Percentiles rank a stretch among this genome's conserved stretches.
phyloP scores from a whole-genome alignment of 1,140 invertebrate genomes.

The Contarinia nasturtii region DNA sequence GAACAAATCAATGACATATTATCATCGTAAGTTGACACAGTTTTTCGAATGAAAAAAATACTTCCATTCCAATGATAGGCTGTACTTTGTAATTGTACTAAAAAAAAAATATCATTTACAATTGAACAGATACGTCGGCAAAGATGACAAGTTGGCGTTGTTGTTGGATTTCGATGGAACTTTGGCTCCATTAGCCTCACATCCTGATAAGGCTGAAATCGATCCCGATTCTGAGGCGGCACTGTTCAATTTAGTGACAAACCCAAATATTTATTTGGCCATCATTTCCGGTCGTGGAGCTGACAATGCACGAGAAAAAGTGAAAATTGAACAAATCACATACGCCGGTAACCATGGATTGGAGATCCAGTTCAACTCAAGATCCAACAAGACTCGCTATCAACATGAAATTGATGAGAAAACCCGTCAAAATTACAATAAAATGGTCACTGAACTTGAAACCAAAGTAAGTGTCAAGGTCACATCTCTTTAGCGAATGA shows the following conservation, averaged over 20 bases:
- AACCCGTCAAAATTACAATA: constrained; percentile 56
- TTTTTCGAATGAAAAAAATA: too few relatives aligned
- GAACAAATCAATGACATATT: too few relatives aligned
- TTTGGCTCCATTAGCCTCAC: constrained; percentile 65
- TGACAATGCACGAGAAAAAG: constrained; percentile 68
- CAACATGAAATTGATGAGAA: constrained; percentile 72
- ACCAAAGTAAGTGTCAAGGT: constrained; percentile 36
- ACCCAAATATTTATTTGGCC: constrained; percentile 67
- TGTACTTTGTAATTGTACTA: too few relatives aligned
- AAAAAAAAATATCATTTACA: too few relatives aligned
- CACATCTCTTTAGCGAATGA: neutral
- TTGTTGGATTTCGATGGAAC: constrained; percentile 81
- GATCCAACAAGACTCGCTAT: constrained; percentile 73
- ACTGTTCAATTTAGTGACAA: constrained; percentile 55
- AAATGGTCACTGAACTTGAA: constrained; percentile 53
- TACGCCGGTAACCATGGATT: constrained; percentile 81
- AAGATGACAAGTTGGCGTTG: constrained; percentile 59
- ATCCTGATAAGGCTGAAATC: constrained; percentile 66
- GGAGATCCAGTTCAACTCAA: constrained; percentile 72
- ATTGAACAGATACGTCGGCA: constrained; percentile 48
- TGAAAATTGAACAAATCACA: constrained; percentile 74
- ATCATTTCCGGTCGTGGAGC: constrained; percentile 71
- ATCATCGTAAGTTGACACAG: too few relatives aligned
- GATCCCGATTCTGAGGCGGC: constrained; percentile 63
- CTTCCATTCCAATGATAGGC: too few relatives aligned